Evolutionary conservation across 64 coral and sea anemone species (phyloP).

Genomic region (Porites lutea): DNA sequence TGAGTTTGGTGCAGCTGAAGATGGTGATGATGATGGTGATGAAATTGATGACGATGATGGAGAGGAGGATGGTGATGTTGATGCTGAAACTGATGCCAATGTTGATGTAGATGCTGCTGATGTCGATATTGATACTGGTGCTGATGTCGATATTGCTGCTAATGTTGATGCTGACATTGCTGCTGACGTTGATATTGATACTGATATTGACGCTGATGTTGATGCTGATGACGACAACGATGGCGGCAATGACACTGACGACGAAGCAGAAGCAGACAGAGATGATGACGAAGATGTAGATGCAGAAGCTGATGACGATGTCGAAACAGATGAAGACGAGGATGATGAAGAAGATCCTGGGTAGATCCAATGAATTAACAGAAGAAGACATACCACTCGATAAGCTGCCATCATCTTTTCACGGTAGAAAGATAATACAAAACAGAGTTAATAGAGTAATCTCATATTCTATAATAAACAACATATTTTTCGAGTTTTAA

Average conservation of each 20-base stretch:
- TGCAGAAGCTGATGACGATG: neutral
- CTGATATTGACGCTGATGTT: neutral
- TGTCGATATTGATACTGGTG: neutral
- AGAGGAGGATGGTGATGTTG: neutral
- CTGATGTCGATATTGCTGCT: neutral
- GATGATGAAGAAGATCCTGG: neutral
- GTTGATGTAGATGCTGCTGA: neutral
- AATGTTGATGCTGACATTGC: neutral
- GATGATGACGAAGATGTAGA: neutral
- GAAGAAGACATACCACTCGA: neutral
- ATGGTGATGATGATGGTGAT: neutral
- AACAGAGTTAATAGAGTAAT: neutral
- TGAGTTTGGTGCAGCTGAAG: neutral
- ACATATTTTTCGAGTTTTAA: too few relatives aligned
- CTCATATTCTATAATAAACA: too few relatives aligned
- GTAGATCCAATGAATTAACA: neutral
- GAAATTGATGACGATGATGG: neutral
- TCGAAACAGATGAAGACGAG: neutral
- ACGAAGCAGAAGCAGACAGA: neutral
- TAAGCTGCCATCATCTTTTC: neutral
- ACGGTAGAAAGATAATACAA: neutral
- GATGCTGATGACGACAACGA: neutral
- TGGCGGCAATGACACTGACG: too few relatives aligned
- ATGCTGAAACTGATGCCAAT: neutral
- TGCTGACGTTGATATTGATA: neutral